Evolutionary conservation across 2,797 vertebrate species (phyloP).

Genomic region (Karalla daura): DNA sequence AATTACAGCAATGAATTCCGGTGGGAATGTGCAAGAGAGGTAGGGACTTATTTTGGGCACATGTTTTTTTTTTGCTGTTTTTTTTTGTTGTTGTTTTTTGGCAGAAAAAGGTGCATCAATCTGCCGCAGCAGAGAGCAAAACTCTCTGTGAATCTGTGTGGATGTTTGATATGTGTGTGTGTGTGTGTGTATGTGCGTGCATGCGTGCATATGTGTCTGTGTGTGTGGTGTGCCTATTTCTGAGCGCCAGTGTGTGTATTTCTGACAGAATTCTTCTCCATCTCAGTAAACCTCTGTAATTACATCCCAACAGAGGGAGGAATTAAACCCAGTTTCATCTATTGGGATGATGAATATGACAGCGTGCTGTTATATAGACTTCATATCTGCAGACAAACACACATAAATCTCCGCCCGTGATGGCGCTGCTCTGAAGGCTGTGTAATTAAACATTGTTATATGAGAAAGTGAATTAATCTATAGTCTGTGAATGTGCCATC

Average conservation of each 20-base stretch:
- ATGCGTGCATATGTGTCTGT: constrained; percentile 7
- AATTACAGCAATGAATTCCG: constrained; percentile 59
- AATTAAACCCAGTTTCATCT: constrained; percentile 80
- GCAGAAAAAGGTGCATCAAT: constrained; percentile 38
- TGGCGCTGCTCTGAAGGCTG: constrained; percentile 78
- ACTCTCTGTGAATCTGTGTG: constrained; percentile 38
- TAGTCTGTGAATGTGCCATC: constrained; percentile 79
- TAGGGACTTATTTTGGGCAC: constrained; percentile 48
- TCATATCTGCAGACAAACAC: constrained; percentile 82
- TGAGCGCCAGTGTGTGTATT: constrained; percentile 31
- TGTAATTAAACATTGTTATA: constrained; percentile 84
- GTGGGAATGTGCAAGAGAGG: constrained; percentile 17
- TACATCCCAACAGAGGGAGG: constrained; percentile 78
- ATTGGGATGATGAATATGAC: constrained; percentile 79
- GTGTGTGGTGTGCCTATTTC: constrained; percentile 19
- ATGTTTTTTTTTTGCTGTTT: too few relatives aligned
- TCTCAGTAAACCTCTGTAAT: constrained; percentile 82
- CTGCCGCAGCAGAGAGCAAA: constrained; percentile 37
- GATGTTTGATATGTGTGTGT: constrained; percentile 19
- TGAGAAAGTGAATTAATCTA: constrained; percentile 80
- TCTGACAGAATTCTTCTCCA: constrained; percentile 74
- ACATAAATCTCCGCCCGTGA: constrained; percentile 77
- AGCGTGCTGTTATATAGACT: constrained; percentile 79
- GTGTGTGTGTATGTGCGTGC: constrained; percentile 11
- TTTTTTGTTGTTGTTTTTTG: too few relatives aligned